Conservation (phyloP, 2,888 invertebrate genomes). For the Leucophora obtusa region DNA sequence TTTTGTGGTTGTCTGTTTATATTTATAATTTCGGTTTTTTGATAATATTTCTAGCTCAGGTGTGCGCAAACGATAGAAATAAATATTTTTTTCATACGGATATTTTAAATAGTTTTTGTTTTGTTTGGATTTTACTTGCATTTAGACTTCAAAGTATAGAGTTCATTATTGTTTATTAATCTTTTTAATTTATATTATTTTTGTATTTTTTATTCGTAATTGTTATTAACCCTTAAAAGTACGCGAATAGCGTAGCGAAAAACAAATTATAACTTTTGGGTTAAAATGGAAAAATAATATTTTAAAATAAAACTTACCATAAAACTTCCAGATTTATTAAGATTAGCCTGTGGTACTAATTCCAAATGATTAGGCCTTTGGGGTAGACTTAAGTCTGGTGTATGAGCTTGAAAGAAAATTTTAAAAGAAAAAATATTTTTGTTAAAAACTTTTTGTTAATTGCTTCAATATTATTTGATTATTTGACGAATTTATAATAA, state of each 20-base stretch:
- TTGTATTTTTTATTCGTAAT: too few species aligned
- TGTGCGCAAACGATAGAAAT: slow-evolving; percentile 23
- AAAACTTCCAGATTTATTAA: slow-evolving; percentile 73
- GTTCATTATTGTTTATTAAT: slow-evolving; percentile 36
- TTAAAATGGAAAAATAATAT: too few species aligned
- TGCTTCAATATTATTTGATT: too few species aligned
- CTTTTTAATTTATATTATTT: too few species aligned
- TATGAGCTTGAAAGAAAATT: slow-evolving; percentile 54
- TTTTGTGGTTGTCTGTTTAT: neutral
- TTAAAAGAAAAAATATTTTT: too few species aligned
- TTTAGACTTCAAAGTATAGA: slow-evolving; percentile 41
- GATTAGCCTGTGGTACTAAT: slow-evolving; percentile 76
- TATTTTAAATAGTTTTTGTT: neutral
- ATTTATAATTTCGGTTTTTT: slow-evolving; percentile 7
- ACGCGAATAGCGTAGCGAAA: too few species aligned
- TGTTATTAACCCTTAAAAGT: too few species aligned
- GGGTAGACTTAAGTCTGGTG: slow-evolving; percentile 71
- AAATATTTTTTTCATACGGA: neutral
- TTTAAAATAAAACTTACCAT: slow-evolving; percentile 68
- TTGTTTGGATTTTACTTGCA: neutral
- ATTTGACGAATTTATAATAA: too few species aligned
- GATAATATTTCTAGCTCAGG: slow-evolving; percentile 21
- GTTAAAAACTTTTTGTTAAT: too few species aligned
- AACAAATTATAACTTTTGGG: too few species aligned
- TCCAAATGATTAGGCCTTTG: slow-evolving; percentile 79